Percentiles rank a stretch among this genome's conserved stretches.
Conservation (phyloP, 2,113 vertebrate genomes). For the Rana temporaria region DNA sequence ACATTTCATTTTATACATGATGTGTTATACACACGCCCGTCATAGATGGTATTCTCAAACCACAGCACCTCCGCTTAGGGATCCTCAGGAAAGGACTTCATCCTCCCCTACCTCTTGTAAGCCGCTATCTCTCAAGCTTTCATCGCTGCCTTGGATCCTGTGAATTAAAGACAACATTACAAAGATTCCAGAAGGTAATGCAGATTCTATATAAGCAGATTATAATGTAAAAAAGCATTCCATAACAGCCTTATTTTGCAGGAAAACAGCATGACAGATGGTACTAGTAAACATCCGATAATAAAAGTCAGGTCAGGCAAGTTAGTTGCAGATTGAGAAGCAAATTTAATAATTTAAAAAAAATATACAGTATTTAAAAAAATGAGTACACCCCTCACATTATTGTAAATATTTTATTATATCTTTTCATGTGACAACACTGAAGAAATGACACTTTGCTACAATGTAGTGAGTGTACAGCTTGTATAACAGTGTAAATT, state of each 20-base stretch:
- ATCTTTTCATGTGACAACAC: no score
- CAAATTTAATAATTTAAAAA: no score
- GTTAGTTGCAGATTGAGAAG: not conserved
- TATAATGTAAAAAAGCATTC: not conserved
- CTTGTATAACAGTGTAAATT: no score
- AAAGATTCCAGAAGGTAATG: not conserved
- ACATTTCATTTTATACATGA: conserved; percentile 58
- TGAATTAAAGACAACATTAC: conserved; percentile 10
- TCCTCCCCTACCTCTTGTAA: conserved; percentile 84
- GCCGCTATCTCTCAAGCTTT: conserved; percentile 79
- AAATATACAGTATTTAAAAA: no score
- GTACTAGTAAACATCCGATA: not conserved
- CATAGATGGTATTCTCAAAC: conserved; percentile 57
- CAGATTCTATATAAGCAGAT: not conserved
- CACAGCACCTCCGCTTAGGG: conserved; percentile 48
- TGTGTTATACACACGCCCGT: conserved; percentile 27
- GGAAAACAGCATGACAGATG: not conserved
- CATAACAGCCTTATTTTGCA: not conserved
- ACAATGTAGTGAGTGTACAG: no score
- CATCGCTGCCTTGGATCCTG: conserved; percentile 90
- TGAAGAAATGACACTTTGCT: no score
- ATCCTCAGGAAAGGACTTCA: conserved; percentile 83
- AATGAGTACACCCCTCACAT: no score
- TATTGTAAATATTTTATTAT: no score
- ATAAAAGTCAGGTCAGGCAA: not conserved